Conservation (phyloP, 2,113 vertebrate species). For the Galeopterus variegatus region DNA sequence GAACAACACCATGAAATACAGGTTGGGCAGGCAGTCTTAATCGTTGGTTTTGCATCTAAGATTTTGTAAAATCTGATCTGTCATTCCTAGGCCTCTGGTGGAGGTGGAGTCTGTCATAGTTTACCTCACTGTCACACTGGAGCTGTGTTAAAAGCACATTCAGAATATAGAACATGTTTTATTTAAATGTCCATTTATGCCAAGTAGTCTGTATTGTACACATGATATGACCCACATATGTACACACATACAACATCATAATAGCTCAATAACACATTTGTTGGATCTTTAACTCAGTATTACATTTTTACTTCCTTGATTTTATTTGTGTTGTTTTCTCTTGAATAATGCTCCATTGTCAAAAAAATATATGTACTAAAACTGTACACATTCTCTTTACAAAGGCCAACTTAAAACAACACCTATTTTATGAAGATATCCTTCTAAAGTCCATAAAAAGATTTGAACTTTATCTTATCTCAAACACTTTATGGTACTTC, state of each 20-base stretch:
- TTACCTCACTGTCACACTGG: background rate
- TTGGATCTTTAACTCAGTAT: background rate
- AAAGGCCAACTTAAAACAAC: background rate
- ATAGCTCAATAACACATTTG: background rate
- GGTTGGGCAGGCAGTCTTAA: accelerated
- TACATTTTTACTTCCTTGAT: background rate
- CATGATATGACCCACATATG: background rate
- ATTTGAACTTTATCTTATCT: background rate
- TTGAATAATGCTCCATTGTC: background rate
- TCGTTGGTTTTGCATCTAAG: accelerated
- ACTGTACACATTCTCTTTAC: background rate
- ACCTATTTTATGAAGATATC: background rate
- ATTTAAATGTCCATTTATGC: background rate
- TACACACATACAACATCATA: no score
- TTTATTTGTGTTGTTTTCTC: background rate
- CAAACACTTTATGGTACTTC: background rate
- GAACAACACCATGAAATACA: background rate
- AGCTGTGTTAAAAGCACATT: background rate
- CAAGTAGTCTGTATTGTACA: background rate
- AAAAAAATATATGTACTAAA: background rate
- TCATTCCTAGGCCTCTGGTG: background rate
- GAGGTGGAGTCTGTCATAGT: background rate
- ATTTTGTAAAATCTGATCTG: background rate
- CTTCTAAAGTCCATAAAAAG: background rate
- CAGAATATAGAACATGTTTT: accelerated